Percentiles rank a stretch among this genome's conserved stretches.
These are phyloP conservation scores for Tridacna gigas DNA, from an alignment of 2,888 invertebrate species.

Conservation along the genomic window DNA sequence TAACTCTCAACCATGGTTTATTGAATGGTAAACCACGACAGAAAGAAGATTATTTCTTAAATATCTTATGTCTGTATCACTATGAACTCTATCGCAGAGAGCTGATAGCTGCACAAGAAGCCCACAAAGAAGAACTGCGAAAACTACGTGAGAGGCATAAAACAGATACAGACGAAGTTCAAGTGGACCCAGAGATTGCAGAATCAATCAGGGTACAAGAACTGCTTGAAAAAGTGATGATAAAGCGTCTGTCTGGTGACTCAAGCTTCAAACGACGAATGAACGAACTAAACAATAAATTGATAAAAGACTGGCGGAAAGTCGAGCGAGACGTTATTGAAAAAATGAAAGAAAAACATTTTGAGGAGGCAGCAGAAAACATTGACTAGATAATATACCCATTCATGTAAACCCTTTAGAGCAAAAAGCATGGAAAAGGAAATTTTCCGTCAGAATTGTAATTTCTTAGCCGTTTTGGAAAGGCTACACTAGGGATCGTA, in stretches of 20 bases:
- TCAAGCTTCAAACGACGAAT: slow-evolving; percentile 26
- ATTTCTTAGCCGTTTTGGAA: too few relatives aligned
- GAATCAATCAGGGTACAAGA: slow-evolving; percentile 19
- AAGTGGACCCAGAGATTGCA: slow-evolving; percentile 18
- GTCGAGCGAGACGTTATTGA: slow-evolving; percentile 1
- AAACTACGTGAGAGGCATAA: slow-evolving; percentile 8
- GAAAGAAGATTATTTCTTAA: too few relatives aligned
- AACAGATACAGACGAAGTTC: neutral
- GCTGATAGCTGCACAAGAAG: slow-evolving; percentile 13
- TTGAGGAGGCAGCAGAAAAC: too few relatives aligned
- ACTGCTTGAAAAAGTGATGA: slow-evolving; percentile 21
- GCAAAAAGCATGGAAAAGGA: too few relatives aligned
- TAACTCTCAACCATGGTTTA: too few relatives aligned
- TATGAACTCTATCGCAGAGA: neutral
- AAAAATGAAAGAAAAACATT: slow-evolving; percentile 9
- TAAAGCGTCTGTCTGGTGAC: slow-evolving; percentile 20
- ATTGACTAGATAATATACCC: too few relatives aligned
- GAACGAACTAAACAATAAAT: slow-evolving; percentile 16
- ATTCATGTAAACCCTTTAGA: too few relatives aligned
- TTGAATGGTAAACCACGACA: too few relatives aligned
- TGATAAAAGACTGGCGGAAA: slow-evolving; percentile 8
- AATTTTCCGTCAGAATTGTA: too few relatives aligned
- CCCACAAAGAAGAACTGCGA: slow-evolving; percentile 20
- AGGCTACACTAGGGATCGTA: too few relatives aligned
- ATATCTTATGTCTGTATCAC: too few relatives aligned